These are phyloP conservation scores for Drosophila barbarae DNA, from an alignment of 2,888 invertebrate species.

Conservation along the genomic window DNA sequence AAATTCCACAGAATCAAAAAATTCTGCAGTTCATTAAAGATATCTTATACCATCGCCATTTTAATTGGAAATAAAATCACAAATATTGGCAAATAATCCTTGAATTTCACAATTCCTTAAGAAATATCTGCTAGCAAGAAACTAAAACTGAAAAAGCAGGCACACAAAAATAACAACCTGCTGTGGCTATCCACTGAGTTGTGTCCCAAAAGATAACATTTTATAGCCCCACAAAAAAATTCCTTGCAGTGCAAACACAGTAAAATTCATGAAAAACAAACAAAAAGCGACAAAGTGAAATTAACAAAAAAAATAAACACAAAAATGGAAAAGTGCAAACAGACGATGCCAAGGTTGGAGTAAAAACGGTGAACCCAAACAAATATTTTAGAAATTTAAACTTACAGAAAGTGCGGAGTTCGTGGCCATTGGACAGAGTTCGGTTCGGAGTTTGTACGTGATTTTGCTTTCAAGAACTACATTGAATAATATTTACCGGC, in stretches of 20 bases:
- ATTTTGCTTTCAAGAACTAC: slow-evolving; percentile 56
- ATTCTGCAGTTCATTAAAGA: too few species aligned
- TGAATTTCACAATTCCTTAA: background rate
- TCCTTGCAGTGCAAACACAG: slow-evolving; percentile 33
- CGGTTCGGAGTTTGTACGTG: slow-evolving; percentile 46
- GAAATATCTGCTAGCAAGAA: background rate
- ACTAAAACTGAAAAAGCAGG: background rate
- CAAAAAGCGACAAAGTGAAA: slow-evolving; percentile 40
- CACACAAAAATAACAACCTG: slow-evolving; percentile 5
- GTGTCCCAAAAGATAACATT: slow-evolving; percentile 27
- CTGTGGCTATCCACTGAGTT: background rate
- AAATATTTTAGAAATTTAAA: slow-evolving; percentile 58
- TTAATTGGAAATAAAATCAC: background rate
- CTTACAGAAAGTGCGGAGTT: slow-evolving; percentile 26
- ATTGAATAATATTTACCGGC: slow-evolving; percentile 57
- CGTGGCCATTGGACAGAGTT: slow-evolving; percentile 14
- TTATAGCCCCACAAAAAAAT: slow-evolving; percentile 9
- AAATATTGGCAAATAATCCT: background rate
- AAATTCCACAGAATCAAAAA: accelerated
- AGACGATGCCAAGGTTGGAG: slow-evolving; percentile 25
- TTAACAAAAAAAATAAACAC: slow-evolving; percentile 36
- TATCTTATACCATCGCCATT: background rate
- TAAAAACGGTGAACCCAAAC: slow-evolving; percentile 46
- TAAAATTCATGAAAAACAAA: slow-evolving; percentile 46
- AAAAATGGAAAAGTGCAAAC: slow-evolving; percentile 33